Evolutionary conservation across 2,888 invertebrate genomes (phyloP), one percentile per base, ranked within the genome.

Genomic region (Pristionchus mayeri): DNA sequence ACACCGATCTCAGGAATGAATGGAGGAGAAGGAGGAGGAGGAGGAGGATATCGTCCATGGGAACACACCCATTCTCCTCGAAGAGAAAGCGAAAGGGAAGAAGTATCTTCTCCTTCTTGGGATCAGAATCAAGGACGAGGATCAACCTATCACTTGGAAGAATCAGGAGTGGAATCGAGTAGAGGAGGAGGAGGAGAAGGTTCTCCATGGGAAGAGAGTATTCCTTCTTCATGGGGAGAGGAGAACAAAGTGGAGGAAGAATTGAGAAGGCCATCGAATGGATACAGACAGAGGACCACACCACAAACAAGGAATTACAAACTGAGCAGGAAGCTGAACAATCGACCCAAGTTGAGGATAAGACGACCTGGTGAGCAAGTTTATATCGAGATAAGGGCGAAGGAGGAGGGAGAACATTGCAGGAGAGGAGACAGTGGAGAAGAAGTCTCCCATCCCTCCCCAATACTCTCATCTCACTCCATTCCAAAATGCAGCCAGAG

Each of bases 331-430:
- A 91, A 91, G 86, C 87, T 92, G 86, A 88, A 88, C 84, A 90
- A 90, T 84, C 87, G 92, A 81, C 92, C 92, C 50, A 88, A 91
- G 50, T 87, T 92, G 81, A 87, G 89, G 83, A 92, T 92, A 85
- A 87, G 91, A 79, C 85, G 89, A 85, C 92, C 91, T 40, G 91
- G 92, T 91, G 81, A 86, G 71, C 50, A 30, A 18, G 27, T 11
- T n/a, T n/a, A n/a, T n/a, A n/a, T n/a, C 16, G 34, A 84, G 16
- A 63, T 63, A 7, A 30, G 18, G 21, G n/a, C 2, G 4, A 75
- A 11, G n/a, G 6, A 0, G 6, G 27, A 27, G 24, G 13, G 24
- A 24, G 21, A 2, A 3, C 24, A 34, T 82, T 83, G 50, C 37
- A 83, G 83, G 40, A 34, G 83, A 71, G 48, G 37, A 50, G 6